Evolutionary conservation across 1,140 invertebrate genomes (phyloP), one percentile per base, ranked within the genome.

Genomic region (Megalopta genalis): DNA sequence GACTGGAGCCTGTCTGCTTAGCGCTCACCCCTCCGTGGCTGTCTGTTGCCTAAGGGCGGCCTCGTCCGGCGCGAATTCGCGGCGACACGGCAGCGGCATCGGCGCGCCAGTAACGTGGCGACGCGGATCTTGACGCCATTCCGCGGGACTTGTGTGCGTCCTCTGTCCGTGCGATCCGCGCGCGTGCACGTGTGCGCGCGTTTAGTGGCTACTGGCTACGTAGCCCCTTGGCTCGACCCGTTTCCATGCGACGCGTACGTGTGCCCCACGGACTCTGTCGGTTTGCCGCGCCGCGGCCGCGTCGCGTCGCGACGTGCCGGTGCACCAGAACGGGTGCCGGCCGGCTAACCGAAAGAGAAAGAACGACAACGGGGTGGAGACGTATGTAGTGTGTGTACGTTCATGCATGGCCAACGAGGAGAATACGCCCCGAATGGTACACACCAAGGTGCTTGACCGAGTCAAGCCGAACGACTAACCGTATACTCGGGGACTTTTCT

Each of bases 61-160:
- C 77, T 78, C 63, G 71, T 75, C 64, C 76, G 80, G 80, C 83
- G 87, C 87, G 85, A 87, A 88, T 87, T 70, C 85, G 82, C 86
- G 87, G 88, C 87, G 87, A 85, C 86, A 84, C 62, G 65, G 75
- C 77, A 80, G 59, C 59, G 80, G 75, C 77, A 80, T 52, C 52
- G 80, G 83, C 87, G 87, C 87, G 88, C 83, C 88, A 86, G 87
- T 71, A 85, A 81, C 81, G 79, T 87, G 88, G 87, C 89, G 89
- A 89, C 89, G 87, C 82, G 81, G 86, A 83, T 89, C 88, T 89
- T 89, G 89, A 90, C 89, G 89, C 89, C 89, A 85, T 85, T 88
- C 80, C 82, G 65, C 76, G 82, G 54, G 0, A 6, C 54, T 4
- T 57, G 77, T 82, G n/a, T 25, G 67, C 70, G 69, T 46, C 4